Percentiles rank a stretch among this genome's conserved stretches.
These are phyloP conservation scores for Brachylomia viminalis DNA, from an alignment of 2,888 invertebrate genomes.

Conservation along the genomic window DNA sequence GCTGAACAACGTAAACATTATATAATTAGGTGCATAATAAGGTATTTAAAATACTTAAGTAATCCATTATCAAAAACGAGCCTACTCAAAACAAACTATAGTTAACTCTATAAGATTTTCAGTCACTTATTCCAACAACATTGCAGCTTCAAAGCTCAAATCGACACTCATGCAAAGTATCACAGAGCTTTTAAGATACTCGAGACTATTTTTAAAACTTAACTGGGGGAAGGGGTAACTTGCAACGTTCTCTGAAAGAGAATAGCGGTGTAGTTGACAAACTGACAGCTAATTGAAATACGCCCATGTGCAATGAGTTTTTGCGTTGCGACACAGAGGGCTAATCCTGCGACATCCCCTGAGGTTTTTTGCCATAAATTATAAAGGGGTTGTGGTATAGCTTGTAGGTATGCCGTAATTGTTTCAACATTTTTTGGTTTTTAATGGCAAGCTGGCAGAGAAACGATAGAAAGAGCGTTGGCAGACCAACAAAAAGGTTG, in stretches of 20 bases:
- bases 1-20: not conserved
- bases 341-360: slow-evolving; percentile 86
- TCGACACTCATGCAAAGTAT: slow-evolving; percentile 54
- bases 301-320: slow-evolving; percentile 88
- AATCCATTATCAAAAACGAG: not conserved
- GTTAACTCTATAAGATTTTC: not conserved
- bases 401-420: slow-evolving; percentile 77
- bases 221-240: slow-evolving; percentile 59
- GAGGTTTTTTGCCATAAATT: slow-evolving; percentile 78
- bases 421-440: slow-evolving; percentile 68
- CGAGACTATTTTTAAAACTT: slow-evolving; percentile 64
- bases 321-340: slow-evolving; percentile 84
- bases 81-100: not conserved
- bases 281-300: slow-evolving; percentile 90
- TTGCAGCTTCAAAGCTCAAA: slow-evolving; percentile 3
- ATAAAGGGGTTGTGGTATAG: slow-evolving; percentile 81
- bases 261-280: slow-evolving; percentile 86
- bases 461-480: no score
- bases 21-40: no score
- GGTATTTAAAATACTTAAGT: not conserved
- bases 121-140: slow-evolving; percentile 6
- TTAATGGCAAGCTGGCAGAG: not conserved
- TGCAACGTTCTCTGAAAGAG: slow-evolving; percentile 72
- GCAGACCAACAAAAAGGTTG: no score
- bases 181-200: slow-evolving; percentile 57